Evolutionary conservation across 2,113 vertebrate species (phyloP).

Genomic region (Rallus limicola): DNA sequence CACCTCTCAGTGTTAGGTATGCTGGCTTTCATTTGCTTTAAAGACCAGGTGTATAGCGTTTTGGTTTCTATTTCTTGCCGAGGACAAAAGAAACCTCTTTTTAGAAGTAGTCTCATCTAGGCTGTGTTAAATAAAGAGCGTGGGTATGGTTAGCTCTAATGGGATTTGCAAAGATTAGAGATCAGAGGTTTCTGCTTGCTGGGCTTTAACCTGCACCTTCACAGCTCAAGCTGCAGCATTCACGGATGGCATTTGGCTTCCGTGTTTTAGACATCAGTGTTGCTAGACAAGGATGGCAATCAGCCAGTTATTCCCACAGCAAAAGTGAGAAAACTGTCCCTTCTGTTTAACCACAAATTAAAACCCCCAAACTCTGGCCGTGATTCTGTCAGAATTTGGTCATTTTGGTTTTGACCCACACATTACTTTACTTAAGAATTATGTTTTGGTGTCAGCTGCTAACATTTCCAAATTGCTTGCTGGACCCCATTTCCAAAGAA

Average conservation of each 20-base stretch:
- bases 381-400: not conserved
- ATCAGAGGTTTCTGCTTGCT: not conserved
- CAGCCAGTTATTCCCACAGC: not conserved
- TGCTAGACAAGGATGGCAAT: not conserved
- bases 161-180: not conserved
- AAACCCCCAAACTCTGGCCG: not conserved
- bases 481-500: not conserved
- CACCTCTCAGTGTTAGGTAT: slow-evolving; percentile 87
- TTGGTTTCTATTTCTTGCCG: not conserved
- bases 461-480: not conserved
- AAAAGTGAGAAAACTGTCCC: not conserved
- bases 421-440: not conserved
- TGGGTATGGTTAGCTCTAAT: not conserved
- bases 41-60: accelerated
- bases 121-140: not conserved
- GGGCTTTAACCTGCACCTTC: not conserved
- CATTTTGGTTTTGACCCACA: not conserved
- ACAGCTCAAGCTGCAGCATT: not conserved
- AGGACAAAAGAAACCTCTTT: not conserved
- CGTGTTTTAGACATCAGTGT: not conserved
- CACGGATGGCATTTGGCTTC: not conserved
- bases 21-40: not conserved
- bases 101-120: not conserved
- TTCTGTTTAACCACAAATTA: not conserved
- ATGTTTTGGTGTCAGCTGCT: not conserved